Conservation (phyloP, 2,888 invertebrate species). For the Maniola hyperantus region DNA sequence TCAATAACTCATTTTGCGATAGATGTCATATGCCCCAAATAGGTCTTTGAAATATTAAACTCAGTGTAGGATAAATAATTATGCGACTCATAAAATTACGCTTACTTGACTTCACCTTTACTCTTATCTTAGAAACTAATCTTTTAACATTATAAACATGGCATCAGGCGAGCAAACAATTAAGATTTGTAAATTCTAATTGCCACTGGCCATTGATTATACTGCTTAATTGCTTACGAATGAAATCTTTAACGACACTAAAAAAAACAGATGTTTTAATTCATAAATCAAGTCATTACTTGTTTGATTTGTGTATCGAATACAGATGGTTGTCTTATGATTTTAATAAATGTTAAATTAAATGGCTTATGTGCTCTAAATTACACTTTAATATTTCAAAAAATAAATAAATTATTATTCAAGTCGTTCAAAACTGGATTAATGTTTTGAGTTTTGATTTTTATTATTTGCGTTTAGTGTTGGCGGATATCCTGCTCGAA, state of each 20-base stretch:
- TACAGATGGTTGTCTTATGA: not conserved
- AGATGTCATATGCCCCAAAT: no score
- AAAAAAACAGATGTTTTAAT: not conserved
- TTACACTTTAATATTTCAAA: not conserved
- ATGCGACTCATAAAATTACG: no score
- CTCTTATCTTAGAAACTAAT: conserved; percentile 36
- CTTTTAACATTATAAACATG: conserved; percentile 32
- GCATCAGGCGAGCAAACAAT: conserved; percentile 27
- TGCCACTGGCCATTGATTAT: conserved; percentile 9
- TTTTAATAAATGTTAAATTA: not conserved
- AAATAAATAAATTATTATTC: not conserved
- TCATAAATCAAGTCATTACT: not conserved
- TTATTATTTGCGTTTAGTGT: no score
- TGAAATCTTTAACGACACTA: not conserved
- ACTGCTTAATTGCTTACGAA: not conserved
- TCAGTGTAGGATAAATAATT: no score
- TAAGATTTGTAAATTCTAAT: conserved; percentile 15
- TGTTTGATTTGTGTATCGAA: not conserved
- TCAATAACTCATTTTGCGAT: no score
- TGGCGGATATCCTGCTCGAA: not conserved
- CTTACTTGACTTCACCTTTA: no score
- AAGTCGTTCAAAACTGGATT: not conserved
- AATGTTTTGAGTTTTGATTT: not conserved
- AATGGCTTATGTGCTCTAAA: not conserved
- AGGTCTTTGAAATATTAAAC: no score